Base-by-base conservation (phyloP, 2,113 vertebrate genomes). In the Elanus axillaris region DNA sequence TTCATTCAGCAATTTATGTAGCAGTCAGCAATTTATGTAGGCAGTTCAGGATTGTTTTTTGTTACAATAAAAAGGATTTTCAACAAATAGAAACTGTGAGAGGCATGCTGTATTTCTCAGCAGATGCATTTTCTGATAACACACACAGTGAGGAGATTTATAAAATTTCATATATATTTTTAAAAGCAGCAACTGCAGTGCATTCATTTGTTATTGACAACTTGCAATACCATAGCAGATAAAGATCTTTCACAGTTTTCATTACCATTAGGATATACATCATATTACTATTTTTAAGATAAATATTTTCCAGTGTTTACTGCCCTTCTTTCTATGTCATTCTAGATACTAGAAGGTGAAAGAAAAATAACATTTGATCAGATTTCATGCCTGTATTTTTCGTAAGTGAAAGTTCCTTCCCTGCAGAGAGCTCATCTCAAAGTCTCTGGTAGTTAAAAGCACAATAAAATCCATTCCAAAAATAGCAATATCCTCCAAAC, bases 161-260 rank as follows among this genome's bases (percentile, higher is more conserved):
- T 48, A 60, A 88, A 88, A 85, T 86, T 74, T n/a, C 14, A 14
- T 60, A 36, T 69, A 14, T 60, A 36, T 69, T 94, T 92, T 88
- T 75, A 45, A 86, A 78, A 79, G 14, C 19, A 92, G 15, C 19
- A 76, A 14, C 40, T 45, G 36, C 19, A 94, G 8, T 73, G 45
- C 43, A 56, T 93, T 93, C 20, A 75, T 85, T 94, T 93, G 53
- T 64, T 90, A 79, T 13, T 86, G 75, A 86, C 62, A 93, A 53
- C 21, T 31, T 86, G 40, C 48, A 83, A 27, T 80, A 34, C 23
- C 34, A 45, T 9, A 58, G 19, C 67, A 93, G 88, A 92, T 83
- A 88, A 93, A 92, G 32, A 53, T 90, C 43, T 83, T 93, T 73
- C 48, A 91, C 50, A 69, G 62, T 90, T 88, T 94, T 90, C 71